Conservation (phyloP, 2,888 invertebrate species). For the Epinotia brunnichana region DNA sequence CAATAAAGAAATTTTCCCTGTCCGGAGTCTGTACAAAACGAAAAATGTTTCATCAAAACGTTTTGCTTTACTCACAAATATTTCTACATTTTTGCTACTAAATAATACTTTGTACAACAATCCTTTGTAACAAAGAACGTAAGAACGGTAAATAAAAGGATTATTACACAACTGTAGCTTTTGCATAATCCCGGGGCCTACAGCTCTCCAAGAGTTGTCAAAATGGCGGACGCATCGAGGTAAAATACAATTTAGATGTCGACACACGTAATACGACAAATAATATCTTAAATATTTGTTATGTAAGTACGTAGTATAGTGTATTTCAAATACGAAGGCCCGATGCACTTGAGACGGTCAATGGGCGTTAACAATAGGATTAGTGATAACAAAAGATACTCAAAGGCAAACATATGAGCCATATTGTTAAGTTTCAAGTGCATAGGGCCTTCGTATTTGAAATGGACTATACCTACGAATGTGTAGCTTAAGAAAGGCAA, state of each 20-base stretch:
- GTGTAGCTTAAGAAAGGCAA: background rate
- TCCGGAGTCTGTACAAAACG: background rate
- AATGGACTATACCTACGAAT: background rate
- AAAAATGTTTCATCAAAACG: slow-evolving; percentile 3
- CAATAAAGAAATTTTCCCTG: background rate
- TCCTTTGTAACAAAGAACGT: slow-evolving; percentile 19
- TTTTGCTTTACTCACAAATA: background rate
- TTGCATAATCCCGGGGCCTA: slow-evolving; percentile 12
- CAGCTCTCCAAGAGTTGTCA: slow-evolving; percentile 9
- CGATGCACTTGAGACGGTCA: no score
- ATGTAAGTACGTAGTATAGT: background rate
- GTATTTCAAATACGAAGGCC: no score
- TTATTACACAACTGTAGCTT: slow-evolving; percentile 23
- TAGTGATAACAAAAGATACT: no score
- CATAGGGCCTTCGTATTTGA: no score
- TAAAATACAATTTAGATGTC: background rate
- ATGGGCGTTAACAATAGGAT: no score
- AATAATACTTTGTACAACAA: slow-evolving; percentile 9
- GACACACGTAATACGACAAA: background rate
- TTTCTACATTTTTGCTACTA: slow-evolving; percentile 7
- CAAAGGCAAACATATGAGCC: no score
- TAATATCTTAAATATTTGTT: background rate
- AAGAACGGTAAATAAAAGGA: slow-evolving; percentile 26
- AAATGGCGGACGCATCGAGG: slow-evolving; percentile 13
- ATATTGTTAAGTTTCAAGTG: no score